Evolutionary conservation across 2,797 vertebrate genomes (phyloP), one percentile per base, ranked within the genome.

Genomic region (Capromys pilorides): DNA sequence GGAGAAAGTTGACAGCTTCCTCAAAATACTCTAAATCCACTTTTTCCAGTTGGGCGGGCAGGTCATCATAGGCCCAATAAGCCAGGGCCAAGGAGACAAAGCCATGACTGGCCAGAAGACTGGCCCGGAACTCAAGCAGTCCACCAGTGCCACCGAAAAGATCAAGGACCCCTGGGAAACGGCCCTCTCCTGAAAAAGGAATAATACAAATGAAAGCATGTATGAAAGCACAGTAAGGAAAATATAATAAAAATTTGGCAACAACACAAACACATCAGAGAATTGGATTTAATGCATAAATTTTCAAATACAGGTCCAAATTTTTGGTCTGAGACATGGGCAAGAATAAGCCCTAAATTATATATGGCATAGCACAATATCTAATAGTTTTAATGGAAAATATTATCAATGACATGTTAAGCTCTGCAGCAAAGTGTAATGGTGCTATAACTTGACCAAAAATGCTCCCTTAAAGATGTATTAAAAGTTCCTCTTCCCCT

Each of bases 11-110:
- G 39, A 19, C 81, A 90, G 96, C 97, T 88, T 98, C 97, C 66
- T 98, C 97, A 96, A 98, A 98, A 94, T 98, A 98, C 39, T 97
- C 94, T 61, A 98, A 36, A 36, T 97, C 94, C 78, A 95, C 4
- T 24, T 78, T 51, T 12, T 77, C 54, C n/a, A 91, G 28, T 1
- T 1, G 0, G 3, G 9, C 11, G 24, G 95, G 96, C 54, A 98
- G 83, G 82, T 97, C 96, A 22, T 97, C 96, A 83, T 96, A 98
- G 12, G 22, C 61, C 69, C 71, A 83, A 45, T 96, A 97, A 33
- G 97, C 96, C 89, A 98, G 80, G 16, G 96, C 96, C 26, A 98
- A 49, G 1, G 93, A 28, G 21, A 31, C 95, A 96, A 98, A 97
- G 28, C 97, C 96, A 80, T 14, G 97, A 59, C 90, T 98, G 45